phyloP scores from a whole-genome alignment of 2,113 vertebrate genomes.

The Psophia crepitans region DNA sequence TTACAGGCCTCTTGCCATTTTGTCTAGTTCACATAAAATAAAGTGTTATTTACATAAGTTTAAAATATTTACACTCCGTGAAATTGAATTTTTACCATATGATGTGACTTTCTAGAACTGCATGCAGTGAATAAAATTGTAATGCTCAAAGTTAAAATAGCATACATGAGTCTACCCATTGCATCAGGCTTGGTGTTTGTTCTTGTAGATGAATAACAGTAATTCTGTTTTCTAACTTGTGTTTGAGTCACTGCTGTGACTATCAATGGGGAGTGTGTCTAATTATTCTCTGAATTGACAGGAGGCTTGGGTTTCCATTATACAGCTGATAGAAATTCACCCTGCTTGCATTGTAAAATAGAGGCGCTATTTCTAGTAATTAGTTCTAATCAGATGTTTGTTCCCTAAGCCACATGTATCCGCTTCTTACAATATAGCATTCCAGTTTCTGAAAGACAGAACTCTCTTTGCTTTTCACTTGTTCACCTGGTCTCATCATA shows the following conservation, averaged over 20 bases:
- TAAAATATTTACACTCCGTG: background rate
- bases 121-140: background rate
- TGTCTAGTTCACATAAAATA: background rate
- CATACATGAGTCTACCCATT: background rate
- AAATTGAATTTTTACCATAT: background rate
- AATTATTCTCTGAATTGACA: conserved; percentile 8
- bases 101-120: background rate
- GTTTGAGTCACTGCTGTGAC: background rate
- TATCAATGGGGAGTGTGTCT: background rate
- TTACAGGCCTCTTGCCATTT: background rate
- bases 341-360: background rate
- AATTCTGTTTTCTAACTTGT: background rate
- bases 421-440: background rate
- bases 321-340: background rate
- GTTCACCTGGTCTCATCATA: background rate
- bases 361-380: background rate
- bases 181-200: background rate
- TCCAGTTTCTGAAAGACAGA: background rate
- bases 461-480: background rate
- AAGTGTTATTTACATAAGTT: background rate
- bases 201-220: background rate
- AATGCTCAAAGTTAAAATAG: background rate
- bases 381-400: background rate
- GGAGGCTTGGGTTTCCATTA: background rate
- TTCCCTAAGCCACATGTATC: background rate